Evolutionary conservation across 2,113 vertebrate species (phyloP).

Genomic region (Origma solitaria): DNA sequence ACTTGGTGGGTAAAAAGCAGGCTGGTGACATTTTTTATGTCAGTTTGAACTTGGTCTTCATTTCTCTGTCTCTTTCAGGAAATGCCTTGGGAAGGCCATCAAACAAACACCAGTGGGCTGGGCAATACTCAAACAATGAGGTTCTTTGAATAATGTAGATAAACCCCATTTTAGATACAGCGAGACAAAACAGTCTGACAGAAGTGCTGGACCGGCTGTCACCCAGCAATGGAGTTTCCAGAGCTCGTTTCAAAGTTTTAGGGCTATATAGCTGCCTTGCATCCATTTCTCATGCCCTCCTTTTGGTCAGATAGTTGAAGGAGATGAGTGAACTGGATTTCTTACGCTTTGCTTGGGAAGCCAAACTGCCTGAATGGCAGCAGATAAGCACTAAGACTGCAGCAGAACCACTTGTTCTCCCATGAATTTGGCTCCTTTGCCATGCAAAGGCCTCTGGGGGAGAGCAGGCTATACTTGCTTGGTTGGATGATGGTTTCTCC

Average conservation of each 20-base stretch:
- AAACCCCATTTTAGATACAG: constrained; percentile 3
- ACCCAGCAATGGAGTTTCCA: not conserved
- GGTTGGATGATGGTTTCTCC: not conserved
- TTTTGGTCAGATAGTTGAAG: not conserved
- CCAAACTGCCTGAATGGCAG: not conserved
- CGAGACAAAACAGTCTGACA: not conserved
- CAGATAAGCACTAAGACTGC: not conserved
- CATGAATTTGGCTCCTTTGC: not conserved
- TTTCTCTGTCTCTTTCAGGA: not conserved
- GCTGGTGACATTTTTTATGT: not conserved
- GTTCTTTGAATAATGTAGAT: not conserved
- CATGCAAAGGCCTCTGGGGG: not conserved
- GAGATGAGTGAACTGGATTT: not conserved
- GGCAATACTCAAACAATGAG: not conserved
- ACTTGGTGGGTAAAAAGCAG: not conserved
- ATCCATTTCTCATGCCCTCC: not conserved
- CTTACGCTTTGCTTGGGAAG: not conserved
- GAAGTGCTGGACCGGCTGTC: not conserved
- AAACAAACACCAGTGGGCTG: not conserved
- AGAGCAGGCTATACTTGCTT: not conserved
- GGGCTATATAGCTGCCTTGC: not conserved
- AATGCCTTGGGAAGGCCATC: not conserved
- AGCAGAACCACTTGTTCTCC: not conserved
- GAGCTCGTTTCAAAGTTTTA: not conserved
- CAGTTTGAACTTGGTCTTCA: not conserved